Percentiles rank a stretch among this genome's conserved stretches.
Conservation (phyloP, 2,113 vertebrate species). For the Albula goreensis region DNA sequence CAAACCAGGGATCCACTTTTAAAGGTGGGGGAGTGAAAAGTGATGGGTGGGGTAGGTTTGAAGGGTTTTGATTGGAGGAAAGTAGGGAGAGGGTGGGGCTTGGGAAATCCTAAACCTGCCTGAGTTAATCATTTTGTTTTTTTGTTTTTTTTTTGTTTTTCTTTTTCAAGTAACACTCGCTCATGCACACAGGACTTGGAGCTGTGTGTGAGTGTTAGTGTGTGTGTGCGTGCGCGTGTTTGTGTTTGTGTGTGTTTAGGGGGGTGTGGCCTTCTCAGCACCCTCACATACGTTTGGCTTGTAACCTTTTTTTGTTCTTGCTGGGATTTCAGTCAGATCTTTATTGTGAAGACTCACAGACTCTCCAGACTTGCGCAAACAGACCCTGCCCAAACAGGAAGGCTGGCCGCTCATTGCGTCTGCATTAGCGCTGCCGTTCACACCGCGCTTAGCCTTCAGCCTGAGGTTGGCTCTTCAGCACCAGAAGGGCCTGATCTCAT, state of each 20-base stretch:
- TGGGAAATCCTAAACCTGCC: slow-evolving; percentile 11
- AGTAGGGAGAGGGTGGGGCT: not conserved
- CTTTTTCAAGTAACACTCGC: not conserved
- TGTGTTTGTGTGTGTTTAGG: not conserved
- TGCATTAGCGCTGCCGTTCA: too few species aligned
- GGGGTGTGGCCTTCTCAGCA: not conserved
- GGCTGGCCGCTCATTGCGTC: too few species aligned
- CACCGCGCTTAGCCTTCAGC: too few species aligned
- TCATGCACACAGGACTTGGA: not conserved
- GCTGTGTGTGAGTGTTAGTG: not conserved
- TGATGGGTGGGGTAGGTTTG: not conserved
- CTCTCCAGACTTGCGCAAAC: too few species aligned
- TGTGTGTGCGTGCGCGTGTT: not conserved
- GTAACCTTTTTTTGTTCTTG: not conserved
- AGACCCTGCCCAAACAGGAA: too few species aligned
- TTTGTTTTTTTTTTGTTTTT: slow-evolving; percentile 1
- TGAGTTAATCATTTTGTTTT: slow-evolving; percentile 14
- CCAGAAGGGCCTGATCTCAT: too few species aligned
- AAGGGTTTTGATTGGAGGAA: not conserved
- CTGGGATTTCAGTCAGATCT: not conserved
- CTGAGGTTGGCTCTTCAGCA: too few species aligned
- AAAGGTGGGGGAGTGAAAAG: slow-evolving; percentile 4
- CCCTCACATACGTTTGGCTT: not conserved
- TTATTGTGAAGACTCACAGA: not conserved
- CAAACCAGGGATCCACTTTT: slow-evolving; percentile 23